Base-by-base conservation (phyloP, 2,797 vertebrate genomes). In the Acanthis flammea region DNA sequence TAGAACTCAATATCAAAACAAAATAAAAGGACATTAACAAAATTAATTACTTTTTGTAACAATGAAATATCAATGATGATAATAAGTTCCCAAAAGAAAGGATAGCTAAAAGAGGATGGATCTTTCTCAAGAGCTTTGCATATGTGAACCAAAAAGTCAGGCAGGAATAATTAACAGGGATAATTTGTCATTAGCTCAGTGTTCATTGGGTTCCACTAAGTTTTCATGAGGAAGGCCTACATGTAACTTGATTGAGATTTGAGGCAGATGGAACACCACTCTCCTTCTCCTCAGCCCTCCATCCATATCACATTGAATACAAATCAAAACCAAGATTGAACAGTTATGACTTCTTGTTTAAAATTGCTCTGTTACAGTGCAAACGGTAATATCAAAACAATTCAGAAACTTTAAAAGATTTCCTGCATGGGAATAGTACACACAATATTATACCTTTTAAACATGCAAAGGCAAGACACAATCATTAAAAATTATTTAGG, bases 201-300 rank as follows among this genome's bases (percentile, higher is more conserved):
- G 1, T 54, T 63, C 0, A 1, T 0, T n/a, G 48, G 31, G 44
- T 55, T 92, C 33, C 24, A 51, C 15, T 4, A 6, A 66, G 18
- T 37, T 67, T 75, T 67, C 41, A 48, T 14, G 45, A 48, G 47
- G 23, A 76, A 83, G 30, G 35, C 16, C 90, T 51, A 60, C 1
- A 2, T 1, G 2, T 19, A 73, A 51, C 30, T 57, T 42, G 18
- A 42, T 42, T 42, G 41, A 72, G 21, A 42, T 27, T 14, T 47
- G 39, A 65, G 16, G n/a, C 48, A 81, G 19, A 16, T 72, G 37
- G 15, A 51, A 44, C 23, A 92, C 7, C 25, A 55, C 4, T 31
- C 33, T 27, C 22, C 31, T 91, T 17, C 41, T 77, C 16, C 25
- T 74, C 73, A 60, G 33, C 41, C 35, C 45, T 68, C 45, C 33